Conservation (phyloP, 2,888 invertebrate species). For the Eupeodes latifasciatus region DNA sequence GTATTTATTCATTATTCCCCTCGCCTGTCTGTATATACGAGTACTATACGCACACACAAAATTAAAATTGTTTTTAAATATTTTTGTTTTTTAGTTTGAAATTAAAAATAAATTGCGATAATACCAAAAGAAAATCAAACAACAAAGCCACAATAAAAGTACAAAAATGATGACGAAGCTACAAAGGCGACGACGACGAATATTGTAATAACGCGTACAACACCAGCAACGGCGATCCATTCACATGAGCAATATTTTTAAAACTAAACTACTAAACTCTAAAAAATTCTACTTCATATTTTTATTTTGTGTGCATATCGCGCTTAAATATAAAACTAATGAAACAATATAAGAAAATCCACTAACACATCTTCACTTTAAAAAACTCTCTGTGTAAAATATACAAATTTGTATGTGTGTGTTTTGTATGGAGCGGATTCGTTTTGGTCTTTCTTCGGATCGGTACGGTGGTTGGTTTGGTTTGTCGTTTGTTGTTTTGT, state of each 20-base stretch:
- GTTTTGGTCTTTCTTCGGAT: too few species aligned
- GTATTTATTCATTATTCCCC: conserved; percentile 4
- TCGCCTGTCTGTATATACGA: too few species aligned
- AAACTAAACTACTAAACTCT: conserved; percentile 79
- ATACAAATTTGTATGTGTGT: background rate
- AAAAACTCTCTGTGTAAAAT: background rate
- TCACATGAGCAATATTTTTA: conserved; percentile 78
- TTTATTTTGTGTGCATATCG: conserved; percentile 67
- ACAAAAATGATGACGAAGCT: conserved; percentile 72
- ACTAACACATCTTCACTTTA: conserved; percentile 41
- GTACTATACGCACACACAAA: background rate
- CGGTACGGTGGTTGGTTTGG: background rate
- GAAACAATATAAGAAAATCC: conserved; percentile 74
- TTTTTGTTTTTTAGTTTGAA: conserved; percentile 77
- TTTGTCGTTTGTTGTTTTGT: background rate
- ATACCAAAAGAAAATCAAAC: conserved; percentile 76
- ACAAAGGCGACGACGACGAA: conserved; percentile 66
- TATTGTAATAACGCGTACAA: conserved; percentile 51
- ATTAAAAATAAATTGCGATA: conserved; percentile 77
- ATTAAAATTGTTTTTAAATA: conserved; percentile 23
- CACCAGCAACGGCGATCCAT: conserved; percentile 74
- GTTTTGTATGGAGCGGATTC: conserved; percentile 13
- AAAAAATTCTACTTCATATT: conserved; percentile 77
- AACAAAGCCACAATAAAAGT: conserved; percentile 72
- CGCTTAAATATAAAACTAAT: conserved; percentile 74